Percentiles rank a stretch among this genome's conserved stretches.
These are phyloP conservation scores for Mayetiola destructor DNA, from an alignment of 2,888 invertebrate species.

Conservation along the genomic window DNA sequence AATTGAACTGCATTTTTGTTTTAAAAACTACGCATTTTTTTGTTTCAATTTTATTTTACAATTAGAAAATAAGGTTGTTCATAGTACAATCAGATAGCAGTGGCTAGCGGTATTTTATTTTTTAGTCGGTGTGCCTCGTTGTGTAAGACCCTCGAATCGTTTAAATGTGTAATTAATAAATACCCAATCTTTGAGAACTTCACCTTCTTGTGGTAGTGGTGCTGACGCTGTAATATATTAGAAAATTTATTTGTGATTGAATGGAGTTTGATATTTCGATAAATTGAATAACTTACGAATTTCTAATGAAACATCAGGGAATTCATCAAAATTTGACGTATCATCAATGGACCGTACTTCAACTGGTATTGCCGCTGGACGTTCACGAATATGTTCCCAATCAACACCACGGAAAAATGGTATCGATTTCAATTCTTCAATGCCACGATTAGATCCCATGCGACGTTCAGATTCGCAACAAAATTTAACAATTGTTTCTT, in stretches of 20 bases:
- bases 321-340: conserved; percentile 99
- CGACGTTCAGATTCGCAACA: conserved; percentile 94
- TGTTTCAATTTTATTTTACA: too few relatives aligned
- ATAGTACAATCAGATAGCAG: background rate
- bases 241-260: conserved; percentile 14
- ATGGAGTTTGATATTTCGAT: background rate
- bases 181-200: conserved; percentile 97
- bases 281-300: conserved; percentile 63
- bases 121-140: conserved; percentile 69
- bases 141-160: conserved; percentile 93
- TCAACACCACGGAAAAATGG: conserved; percentile 95
- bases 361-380: conserved; percentile 95
- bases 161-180: conserved; percentile 99
- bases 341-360: conserved; percentile 98
- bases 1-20: too few relatives aligned
- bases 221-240: conserved; percentile 54
- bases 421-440: conserved; percentile 85
- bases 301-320: conserved; percentile 96
- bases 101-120: conserved; percentile 42
- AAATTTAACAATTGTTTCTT: conserved; percentile 87
- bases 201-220: conserved; percentile 77
- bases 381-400: conserved; percentile 97
- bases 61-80: too few relatives aligned
- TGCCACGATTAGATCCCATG: conserved; percentile 74
- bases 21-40: too few relatives aligned